A percentile compares a stretch with the other conserved stretches of the same genome.
These are phyloP conservation scores for Indicator indicator DNA, from an alignment of 2,113 vertebrate genomes.

Conservation along the genomic window DNA sequence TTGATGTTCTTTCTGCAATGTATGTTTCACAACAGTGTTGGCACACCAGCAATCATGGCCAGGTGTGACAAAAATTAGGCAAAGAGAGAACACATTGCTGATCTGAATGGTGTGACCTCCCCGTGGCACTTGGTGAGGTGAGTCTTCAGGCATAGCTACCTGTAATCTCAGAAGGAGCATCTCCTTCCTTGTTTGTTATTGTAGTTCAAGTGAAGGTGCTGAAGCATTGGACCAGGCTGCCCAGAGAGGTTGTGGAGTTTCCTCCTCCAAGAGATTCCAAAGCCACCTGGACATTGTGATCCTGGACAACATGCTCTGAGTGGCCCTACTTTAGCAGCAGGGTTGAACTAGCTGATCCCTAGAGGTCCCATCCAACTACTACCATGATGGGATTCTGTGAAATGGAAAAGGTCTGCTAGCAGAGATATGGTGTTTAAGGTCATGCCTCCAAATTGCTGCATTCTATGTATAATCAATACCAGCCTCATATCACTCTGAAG, in stretches of 20 bases:
- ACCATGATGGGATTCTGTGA: too few species aligned
- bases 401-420: not conserved
- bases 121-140: fast-evolving
- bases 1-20: not conserved
- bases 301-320: too few species aligned
- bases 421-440: not conserved
- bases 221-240: too few species aligned
- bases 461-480: not conserved
- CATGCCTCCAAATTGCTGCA: not conserved
- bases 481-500: not conserved
- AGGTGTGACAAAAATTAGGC: not conserved
- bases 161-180: not conserved
- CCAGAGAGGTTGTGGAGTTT: too few species aligned
- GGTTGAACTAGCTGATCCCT: too few species aligned
- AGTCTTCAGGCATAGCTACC: not conserved
- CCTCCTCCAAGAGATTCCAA: too few species aligned
- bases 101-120: not conserved
- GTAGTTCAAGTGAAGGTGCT: not conserved
- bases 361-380: too few species aligned
- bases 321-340: too few species aligned
- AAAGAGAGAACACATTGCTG: not conserved
- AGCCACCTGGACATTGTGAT: too few species aligned
- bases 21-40: not conserved
- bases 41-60: not conserved
- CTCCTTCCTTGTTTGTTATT: not conserved